Conservation (phyloP, 2,888 invertebrate genomes). For the Ectemnius lituratus region DNA sequence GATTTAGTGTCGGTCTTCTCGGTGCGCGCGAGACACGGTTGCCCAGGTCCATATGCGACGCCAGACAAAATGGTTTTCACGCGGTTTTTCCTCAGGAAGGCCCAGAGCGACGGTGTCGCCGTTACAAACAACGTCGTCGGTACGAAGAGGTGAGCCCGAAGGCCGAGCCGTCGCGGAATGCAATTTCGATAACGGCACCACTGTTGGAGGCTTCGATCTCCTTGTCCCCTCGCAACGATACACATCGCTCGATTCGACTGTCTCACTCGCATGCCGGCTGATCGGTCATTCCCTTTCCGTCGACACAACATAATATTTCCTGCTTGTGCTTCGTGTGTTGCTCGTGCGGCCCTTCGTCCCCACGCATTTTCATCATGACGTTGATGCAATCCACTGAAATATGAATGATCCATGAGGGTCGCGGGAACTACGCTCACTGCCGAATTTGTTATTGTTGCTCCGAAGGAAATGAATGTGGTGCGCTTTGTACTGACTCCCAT, state of each 20-base stretch:
- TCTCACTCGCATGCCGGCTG: too few species aligned
- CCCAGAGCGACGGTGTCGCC: constrained; percentile 52
- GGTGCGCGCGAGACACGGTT: constrained; percentile 17
- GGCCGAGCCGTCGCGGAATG: constrained; percentile 46
- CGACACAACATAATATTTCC: too few species aligned
- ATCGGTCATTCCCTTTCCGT: too few species aligned
- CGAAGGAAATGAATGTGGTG: too few species aligned
- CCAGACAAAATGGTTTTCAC: constrained; percentile 69
- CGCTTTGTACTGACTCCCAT: too few species aligned
- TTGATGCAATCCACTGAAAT: too few species aligned
- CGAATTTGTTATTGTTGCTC: too few species aligned
- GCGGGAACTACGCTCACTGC: too few species aligned
- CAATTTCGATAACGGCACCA: constrained; percentile 49
- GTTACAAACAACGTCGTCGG: constrained; percentile 63
- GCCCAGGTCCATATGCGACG: constrained; percentile 59
- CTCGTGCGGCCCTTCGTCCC: too few species aligned
- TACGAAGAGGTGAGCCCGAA: constrained; percentile 68
- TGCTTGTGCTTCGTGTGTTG: too few species aligned
- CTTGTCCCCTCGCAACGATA: constrained; percentile 20
- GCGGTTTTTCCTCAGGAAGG: constrained; percentile 71
- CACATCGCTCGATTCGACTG: constrained; percentile 13
- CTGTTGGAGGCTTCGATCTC: constrained; percentile 41
- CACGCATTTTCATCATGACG: too few species aligned
- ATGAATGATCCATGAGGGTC: too few species aligned
- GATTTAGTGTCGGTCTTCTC: constrained; percentile 34